Evolutionary conservation across 2,888 invertebrate genomes (phyloP).

Genomic region (Cartodere bifasciata): DNA sequence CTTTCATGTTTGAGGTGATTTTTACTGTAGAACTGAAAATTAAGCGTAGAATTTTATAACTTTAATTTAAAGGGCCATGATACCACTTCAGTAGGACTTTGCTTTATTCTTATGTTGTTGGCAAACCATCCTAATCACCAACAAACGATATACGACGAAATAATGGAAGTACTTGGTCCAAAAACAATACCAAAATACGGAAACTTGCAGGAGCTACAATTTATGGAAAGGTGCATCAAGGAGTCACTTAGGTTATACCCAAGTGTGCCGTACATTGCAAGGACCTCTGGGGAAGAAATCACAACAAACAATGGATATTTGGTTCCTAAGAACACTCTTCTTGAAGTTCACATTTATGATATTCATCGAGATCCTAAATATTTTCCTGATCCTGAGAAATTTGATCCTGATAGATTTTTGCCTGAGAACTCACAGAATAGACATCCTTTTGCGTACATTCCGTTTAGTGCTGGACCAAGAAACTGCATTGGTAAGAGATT

Average conservation of each 20-base stretch:
- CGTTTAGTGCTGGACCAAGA: constrained; percentile 35
- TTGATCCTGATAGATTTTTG: constrained; percentile 32
- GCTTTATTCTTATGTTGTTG: constrained; percentile 18
- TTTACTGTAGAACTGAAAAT: constrained; percentile 23
- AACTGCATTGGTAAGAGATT: constrained; percentile 27
- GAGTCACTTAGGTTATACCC: constrained; percentile 19
- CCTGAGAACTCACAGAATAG: constrained; percentile 28
- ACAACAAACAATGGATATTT: constrained; percentile 7
- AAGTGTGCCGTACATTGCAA: constrained; percentile 15
- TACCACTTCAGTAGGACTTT: constrained; percentile 40
- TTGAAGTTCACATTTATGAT: constrained; percentile 25
- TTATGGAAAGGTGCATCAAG: constrained; percentile 16
- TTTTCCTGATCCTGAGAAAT: constrained; percentile 39
- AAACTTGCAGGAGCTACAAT: constrained; percentile 9
- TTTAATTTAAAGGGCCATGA: constrained; percentile 43
- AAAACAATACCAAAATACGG: constrained; percentile 9
- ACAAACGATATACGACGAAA: too few relatives aligned
- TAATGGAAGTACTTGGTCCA: constrained; percentile 6
- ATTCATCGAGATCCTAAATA: constrained; percentile 35
- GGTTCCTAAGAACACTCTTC: constrained; percentile 14
- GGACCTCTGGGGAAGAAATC: constrained; percentile 6
- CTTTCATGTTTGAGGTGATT: constrained; percentile 52
- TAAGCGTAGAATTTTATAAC: background rate
- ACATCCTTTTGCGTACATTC: constrained; percentile 34
- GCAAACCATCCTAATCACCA: too few relatives aligned